Evolutionary conservation across 2,797 vertebrate species (phyloP).

Genomic region (Tympanoctomys barrerae): DNA sequence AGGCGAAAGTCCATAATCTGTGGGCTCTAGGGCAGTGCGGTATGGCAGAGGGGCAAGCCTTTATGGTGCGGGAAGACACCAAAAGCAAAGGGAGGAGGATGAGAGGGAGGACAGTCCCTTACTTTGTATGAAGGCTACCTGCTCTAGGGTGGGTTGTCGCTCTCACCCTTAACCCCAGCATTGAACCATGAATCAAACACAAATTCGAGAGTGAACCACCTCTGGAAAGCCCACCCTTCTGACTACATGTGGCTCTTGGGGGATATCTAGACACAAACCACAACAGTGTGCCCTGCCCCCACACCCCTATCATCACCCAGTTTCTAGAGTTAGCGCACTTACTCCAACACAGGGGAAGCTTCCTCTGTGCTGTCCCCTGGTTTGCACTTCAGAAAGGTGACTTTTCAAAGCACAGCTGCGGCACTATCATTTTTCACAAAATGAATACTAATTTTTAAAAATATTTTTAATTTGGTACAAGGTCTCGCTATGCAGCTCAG

Average conservation of each 20-base stretch:
- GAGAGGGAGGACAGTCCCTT: background rate
- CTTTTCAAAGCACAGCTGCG: slow-evolving; percentile 1
- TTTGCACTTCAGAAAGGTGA: background rate
- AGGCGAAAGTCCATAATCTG: background rate
- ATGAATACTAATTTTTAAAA: background rate
- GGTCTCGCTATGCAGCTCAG: too few relatives aligned
- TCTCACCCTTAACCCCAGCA: background rate
- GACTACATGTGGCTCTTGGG: background rate
- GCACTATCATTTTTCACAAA: background rate
- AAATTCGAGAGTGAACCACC: background rate
- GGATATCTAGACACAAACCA: background rate
- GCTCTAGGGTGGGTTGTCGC: background rate
- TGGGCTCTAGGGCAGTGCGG: background rate
- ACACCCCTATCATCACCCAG: too few relatives aligned
- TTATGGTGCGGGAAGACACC: background rate
- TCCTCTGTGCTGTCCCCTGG: background rate
- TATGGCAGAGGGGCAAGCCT: background rate
- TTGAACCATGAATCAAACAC: background rate
- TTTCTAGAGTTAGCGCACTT: background rate
- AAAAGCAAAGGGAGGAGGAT: background rate
- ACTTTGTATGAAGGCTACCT: background rate
- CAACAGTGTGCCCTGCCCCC: background rate
- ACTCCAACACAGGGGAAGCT: background rate
- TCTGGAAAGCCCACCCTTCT: background rate
- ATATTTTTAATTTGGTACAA: too few relatives aligned